phyloP scores from a whole-genome alignment of 2,888 invertebrate species.

The Encarsia formosa region DNA sequence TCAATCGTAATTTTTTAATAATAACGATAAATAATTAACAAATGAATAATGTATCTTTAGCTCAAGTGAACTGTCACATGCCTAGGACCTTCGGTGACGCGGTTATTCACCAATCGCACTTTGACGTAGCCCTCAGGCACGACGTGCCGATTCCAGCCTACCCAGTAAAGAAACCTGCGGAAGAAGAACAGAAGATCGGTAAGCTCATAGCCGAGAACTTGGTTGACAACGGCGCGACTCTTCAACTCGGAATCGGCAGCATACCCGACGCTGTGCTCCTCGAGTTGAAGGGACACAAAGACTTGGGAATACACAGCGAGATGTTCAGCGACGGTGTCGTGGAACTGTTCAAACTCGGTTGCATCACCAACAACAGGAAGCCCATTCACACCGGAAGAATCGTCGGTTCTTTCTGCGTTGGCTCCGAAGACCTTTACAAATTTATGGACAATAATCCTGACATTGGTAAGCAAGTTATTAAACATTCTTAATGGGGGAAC shows the following conservation, averaged over 20 bases:
- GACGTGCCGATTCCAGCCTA: conserved; percentile 51
- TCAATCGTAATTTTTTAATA: neutral
- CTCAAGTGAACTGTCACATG: conserved; percentile 59
- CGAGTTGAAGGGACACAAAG: conserved; percentile 56
- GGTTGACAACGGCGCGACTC: conserved; percentile 61
- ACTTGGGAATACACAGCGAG: conserved; percentile 63
- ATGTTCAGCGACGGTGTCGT: conserved; percentile 63
- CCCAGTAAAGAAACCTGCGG: conserved; percentile 46
- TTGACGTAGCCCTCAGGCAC: conserved; percentile 58
- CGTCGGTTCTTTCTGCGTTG: conserved; percentile 59
- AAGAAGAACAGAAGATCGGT: conserved; percentile 58
- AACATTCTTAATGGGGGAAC: too few relatives aligned
- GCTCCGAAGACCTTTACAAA: conserved; percentile 59
- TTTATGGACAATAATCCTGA: conserved; percentile 64
- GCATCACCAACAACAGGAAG: conserved; percentile 60
- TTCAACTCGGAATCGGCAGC: conserved; percentile 64
- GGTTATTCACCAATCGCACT: conserved; percentile 59
- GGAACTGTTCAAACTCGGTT: conserved; percentile 58
- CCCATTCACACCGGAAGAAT: conserved; percentile 58
- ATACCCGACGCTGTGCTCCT: conserved; percentile 62
- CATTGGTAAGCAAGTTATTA: conserved; percentile 51
- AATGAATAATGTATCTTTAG: conserved; percentile 33
- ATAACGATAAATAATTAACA: too few relatives aligned
- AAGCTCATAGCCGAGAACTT: conserved; percentile 60
- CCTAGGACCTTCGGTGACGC: conserved; percentile 63